These are phyloP conservation scores for Cremastinae sp. DNA, from an alignment of 2,888 invertebrate genomes.

Conservation along the genomic window DNA sequence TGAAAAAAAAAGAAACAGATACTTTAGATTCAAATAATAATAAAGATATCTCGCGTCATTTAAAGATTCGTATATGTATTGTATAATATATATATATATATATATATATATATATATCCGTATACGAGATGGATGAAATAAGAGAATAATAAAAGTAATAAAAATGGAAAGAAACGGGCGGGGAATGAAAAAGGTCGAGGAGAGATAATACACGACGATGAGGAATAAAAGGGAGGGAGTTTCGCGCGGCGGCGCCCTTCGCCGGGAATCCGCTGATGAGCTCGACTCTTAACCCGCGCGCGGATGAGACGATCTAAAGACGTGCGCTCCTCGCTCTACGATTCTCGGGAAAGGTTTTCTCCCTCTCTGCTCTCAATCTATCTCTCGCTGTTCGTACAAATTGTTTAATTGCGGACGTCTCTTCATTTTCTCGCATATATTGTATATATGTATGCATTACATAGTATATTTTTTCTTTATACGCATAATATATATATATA, in stretches of 20 bases:
- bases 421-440: constrained; percentile 30
- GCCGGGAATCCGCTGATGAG: constrained; percentile 23
- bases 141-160: constrained; percentile 8
- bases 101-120: no score
- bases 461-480: neutral
- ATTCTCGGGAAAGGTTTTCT: constrained; percentile 64
- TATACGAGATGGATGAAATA: no score
- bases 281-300: constrained; percentile 39
- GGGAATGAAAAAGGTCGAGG: constrained; percentile 11
- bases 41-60: no score
- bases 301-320: constrained; percentile 63
- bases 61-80: no score
- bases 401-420: constrained; percentile 72
- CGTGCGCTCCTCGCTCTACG: constrained; percentile 47
- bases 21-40: no score
- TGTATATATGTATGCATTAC: constrained; percentile 4
- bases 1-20: no score
- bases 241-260: constrained; percentile 17
- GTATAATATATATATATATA: no score
- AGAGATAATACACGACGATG: constrained; percentile 52
- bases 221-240: constrained; percentile 44
- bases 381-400: constrained; percentile 69
- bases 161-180: constrained; percentile 29
- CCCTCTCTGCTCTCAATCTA: constrained; percentile 56
- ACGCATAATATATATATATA: neutral